Base-by-base conservation (phyloP, 2,797 vertebrate genomes). In the Ptychadena robeensis region DNA sequence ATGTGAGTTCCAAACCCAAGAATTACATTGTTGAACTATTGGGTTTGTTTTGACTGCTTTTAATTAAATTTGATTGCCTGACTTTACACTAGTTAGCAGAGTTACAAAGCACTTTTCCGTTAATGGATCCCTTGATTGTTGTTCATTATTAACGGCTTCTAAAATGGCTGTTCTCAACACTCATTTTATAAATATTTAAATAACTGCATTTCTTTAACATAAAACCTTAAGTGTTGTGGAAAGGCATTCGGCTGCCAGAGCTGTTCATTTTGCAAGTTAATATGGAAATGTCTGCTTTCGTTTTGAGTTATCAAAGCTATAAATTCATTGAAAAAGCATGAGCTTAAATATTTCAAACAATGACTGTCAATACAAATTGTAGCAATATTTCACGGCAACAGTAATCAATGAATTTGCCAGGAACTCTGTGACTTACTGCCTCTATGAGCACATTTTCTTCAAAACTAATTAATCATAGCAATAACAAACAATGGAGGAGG, bases 121-220 rank as follows among this genome's bases (percentile, higher is more conserved):
- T 90, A 90, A 93, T 91, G 86, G 87, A 86, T 93, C 92, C 90
- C 92, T 91, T 92, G 92, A 93, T 91, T 89, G 91, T 86, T 87
- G 81, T 90, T 92, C 90, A 88, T 94, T 93, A 93, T 93, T 93
- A 94, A 93, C 91, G 90, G 90, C 88, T 91, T 92, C 91, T 87
- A 91, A 92, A 93, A 91, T 86, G 85, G 83, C 86, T 91, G 87
- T 87, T 91, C 86, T 90, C 86, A 88, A 91, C 83, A 88, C 87
- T 89, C 86, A 83, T 91, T 92, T 91, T 92, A 93, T 93, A 92
- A 94, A 94, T 93, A 94, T 93, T 95, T 94, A 93, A 94, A 91
- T 90, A 93, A 91, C 86, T 87, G 48, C 87, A 86, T 90, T 88
- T 90, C 90, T 91, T 86, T 93, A 82, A 85, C 92, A 89, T 89